Evolutionary conservation across 30 jellyfish, hydroid and myxozoan genomes (phyloP).

Genomic region (Calvadosia cruxmelitensis): DNA sequence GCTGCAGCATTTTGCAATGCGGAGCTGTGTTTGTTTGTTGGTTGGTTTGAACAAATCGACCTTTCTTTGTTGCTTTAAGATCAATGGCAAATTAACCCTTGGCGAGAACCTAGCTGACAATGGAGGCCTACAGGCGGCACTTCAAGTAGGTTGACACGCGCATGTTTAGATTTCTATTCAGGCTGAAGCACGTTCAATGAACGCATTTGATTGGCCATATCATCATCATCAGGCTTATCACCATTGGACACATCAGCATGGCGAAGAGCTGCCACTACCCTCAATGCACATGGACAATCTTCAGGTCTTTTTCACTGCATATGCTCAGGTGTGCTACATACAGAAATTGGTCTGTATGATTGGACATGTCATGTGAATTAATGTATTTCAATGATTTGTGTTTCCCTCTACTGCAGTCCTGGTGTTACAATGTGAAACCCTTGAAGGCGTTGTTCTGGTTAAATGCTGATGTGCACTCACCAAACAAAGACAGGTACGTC

Average conservation of each 20-base stretch:
- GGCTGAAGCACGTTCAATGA: not conserved
- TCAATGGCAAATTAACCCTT: conserved; percentile 68
- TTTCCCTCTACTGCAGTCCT: conserved; percentile 32
- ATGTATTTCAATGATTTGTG: not conserved
- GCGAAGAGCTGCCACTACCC: conserved; percentile 42
- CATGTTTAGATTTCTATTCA: too few species aligned
- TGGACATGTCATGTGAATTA: not conserved
- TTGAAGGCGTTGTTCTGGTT: conserved; percentile 35
- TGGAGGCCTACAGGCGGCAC: conserved; percentile 87
- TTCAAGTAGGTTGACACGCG: conserved; percentile 25
- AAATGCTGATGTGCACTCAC: conserved; percentile 66
- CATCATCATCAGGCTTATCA: conserved; percentile 39
- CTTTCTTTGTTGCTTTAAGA: conserved; percentile 5
- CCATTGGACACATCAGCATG: conserved; percentile 34
- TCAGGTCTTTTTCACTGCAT: conserved; percentile 46
- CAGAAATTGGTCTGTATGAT: not conserved
- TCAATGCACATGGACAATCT: conserved; percentile 26
- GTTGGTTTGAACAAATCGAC: not conserved
- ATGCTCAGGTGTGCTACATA: conserved; percentile 40
- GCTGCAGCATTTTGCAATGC: not conserved
- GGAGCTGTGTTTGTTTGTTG: too few species aligned
- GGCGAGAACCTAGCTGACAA: conserved; percentile 93
- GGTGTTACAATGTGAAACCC: conserved; percentile 60
- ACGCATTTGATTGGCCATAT: not conserved
- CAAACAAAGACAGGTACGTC: conserved; percentile 67